phyloP scores from a whole-genome alignment of 2,888 invertebrate species.

The Hecatera dysodea region DNA sequence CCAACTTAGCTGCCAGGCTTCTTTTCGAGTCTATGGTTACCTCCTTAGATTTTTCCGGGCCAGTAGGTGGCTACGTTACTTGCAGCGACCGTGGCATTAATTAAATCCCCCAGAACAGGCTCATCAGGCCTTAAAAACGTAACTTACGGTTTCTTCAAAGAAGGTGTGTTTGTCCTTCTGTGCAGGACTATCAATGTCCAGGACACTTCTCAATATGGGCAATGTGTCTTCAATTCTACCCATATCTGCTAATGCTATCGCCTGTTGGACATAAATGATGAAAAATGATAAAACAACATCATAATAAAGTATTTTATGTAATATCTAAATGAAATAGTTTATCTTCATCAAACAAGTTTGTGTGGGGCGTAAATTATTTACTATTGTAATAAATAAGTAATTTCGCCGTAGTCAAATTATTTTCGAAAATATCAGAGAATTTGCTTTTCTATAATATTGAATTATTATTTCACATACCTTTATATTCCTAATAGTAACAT shows the following conservation, averaged over 20 bases:
- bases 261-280: conserved; percentile 72
- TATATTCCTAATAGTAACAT: conserved; percentile 93
- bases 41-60: too few species aligned
- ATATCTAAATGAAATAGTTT: background rate
- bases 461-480: conserved; percentile 84
- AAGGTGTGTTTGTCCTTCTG: conserved; percentile 90
- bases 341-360: too few species aligned
- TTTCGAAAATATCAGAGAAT: background rate
- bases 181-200: conserved; percentile 90
- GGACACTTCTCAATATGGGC: conserved; percentile 89
- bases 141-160: conserved; percentile 92
- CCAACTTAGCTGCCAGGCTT: too few species aligned
- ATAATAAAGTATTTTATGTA: too few species aligned
- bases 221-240: conserved; percentile 92
- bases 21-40: too few species aligned
- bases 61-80: too few species aligned
- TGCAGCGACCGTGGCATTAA: too few species aligned
- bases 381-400: background rate
- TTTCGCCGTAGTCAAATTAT: background rate
- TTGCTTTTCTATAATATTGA: background rate
- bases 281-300: too few species aligned
- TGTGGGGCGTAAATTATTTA: too few species aligned
- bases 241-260: conserved; percentile 90
- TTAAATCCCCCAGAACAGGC: too few species aligned
- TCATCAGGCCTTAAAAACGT: background rate